Evolutionary conservation across 2,797 vertebrate genomes (phyloP).

Genomic region (Anguilla pacifica): DNA sequence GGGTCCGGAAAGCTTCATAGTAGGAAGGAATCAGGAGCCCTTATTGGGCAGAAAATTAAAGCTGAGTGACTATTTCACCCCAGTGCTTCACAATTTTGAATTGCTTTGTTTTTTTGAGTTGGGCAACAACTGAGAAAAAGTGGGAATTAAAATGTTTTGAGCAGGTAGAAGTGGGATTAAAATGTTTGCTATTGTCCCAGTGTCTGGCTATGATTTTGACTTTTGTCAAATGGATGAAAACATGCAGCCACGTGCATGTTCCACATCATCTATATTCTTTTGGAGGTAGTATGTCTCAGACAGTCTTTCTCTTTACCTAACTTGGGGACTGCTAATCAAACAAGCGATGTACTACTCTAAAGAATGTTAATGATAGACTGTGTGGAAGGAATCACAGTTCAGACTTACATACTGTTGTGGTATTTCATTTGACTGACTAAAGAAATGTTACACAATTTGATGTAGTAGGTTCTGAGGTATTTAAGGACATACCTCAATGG

Average conservation of each 20-base stretch:
- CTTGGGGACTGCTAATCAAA: background rate
- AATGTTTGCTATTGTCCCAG: background rate
- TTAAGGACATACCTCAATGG: background rate
- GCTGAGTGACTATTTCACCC: background rate
- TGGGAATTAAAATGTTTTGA: background rate
- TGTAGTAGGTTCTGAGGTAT: background rate
- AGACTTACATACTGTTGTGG: background rate
- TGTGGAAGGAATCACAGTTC: background rate
- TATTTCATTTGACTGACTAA: background rate
- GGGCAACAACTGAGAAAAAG: background rate
- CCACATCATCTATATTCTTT: background rate
- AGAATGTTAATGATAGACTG: background rate
- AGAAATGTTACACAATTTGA: background rate
- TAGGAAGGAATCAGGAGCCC: background rate
- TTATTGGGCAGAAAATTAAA: conserved; percentile 9
- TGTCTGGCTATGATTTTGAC: background rate
- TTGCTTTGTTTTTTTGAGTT: background rate
- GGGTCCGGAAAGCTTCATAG: background rate
- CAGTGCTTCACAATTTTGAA: background rate
- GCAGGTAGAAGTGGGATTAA: background rate
- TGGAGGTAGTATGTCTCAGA: background rate
- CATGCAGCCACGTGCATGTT: background rate
- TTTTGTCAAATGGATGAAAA: background rate
- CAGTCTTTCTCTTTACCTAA: background rate
- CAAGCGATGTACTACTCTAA: background rate